These are phyloP conservation scores for Oxyteleia sp. DNA, from an alignment of 2,888 invertebrate genomes.

Conservation along the genomic window DNA sequence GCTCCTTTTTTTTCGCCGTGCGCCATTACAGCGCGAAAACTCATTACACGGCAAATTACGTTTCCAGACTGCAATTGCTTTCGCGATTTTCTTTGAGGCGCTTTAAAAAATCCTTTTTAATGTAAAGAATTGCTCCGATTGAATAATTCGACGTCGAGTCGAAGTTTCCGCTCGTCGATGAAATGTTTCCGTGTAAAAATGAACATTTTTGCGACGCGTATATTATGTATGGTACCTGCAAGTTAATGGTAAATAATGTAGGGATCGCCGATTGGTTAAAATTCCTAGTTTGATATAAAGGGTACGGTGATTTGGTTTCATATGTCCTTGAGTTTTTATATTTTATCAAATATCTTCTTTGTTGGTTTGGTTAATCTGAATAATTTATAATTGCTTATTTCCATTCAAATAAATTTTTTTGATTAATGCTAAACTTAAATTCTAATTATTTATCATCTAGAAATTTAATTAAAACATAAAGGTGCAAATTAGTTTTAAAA, in stretches of 20 bases:
- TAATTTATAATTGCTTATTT: too few species aligned
- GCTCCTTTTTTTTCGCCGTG: constrained; percentile 1
- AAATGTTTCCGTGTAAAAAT: constrained; percentile 3
- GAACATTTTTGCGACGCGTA: not conserved
- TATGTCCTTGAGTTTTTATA: too few species aligned
- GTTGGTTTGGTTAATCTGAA: too few species aligned
- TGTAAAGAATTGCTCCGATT: constrained; percentile 21
- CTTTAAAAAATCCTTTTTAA: constrained; percentile 36
- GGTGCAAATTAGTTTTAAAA: too few species aligned
- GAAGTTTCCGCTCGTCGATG: not conserved
- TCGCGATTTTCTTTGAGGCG: constrained; percentile 27
- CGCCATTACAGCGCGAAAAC: constrained; percentile 55
- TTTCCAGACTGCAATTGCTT: constrained; percentile 57
- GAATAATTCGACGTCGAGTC: constrained; percentile 18
- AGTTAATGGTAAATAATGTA: not conserved
- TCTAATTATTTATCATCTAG: too few species aligned
- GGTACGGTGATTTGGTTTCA: too few species aligned
- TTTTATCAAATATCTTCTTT: too few species aligned
- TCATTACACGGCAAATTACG: constrained; percentile 62
- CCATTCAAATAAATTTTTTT: too few species aligned
- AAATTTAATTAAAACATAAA: too few species aligned
- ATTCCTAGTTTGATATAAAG: too few species aligned
- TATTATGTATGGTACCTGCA: not conserved
- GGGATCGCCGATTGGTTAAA: too few species aligned
- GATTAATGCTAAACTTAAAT: too few species aligned